A percentile compares a stretch with the other conserved stretches of the same genome.
Conservation (phyloP, 2,888 invertebrate species). For the Serrognathus titanus region DNA sequence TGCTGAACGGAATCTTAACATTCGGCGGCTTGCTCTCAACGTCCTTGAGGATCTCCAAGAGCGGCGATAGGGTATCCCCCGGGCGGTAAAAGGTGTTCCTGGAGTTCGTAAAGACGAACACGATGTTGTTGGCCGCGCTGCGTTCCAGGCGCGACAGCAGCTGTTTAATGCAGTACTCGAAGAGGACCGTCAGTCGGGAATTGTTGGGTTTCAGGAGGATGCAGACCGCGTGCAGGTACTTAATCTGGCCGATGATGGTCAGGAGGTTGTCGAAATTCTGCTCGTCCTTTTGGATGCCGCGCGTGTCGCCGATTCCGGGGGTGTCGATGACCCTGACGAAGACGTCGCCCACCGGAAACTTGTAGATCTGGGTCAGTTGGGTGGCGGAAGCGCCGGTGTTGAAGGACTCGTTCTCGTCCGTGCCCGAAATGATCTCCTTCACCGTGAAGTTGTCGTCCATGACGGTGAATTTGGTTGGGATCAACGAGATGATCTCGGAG, state of each 20-base stretch:
- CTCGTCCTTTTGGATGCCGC: slow-evolving; percentile 31
- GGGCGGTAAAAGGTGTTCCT: slow-evolving; percentile 19
- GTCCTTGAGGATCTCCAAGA: slow-evolving; percentile 9
- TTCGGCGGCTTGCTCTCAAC: slow-evolving; percentile 11
- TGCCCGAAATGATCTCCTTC: slow-evolving; percentile 13
- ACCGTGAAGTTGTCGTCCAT: slow-evolving; percentile 20
- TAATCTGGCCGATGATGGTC: slow-evolving; percentile 10
- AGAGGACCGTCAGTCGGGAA: slow-evolving; percentile 18
- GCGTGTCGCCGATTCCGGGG: slow-evolving; percentile 29
- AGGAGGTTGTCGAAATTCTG: slow-evolving; percentile 36
- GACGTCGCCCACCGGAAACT: not conserved
- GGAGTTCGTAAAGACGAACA: slow-evolving; percentile 23
- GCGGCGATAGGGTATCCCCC: slow-evolving; percentile 19
- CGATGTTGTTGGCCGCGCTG: slow-evolving; percentile 18
- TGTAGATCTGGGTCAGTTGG: slow-evolving; percentile 5
- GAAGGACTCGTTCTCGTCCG: slow-evolving; percentile 18
- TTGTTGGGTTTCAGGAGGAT: slow-evolving; percentile 22
- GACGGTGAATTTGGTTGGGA: slow-evolving; percentile 21
- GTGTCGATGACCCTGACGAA: slow-evolving; percentile 18
- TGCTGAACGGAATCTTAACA: slow-evolving; percentile 14
- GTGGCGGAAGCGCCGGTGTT: slow-evolving; percentile 21
- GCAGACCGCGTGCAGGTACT: slow-evolving; percentile 20
- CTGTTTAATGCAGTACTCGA: slow-evolving; percentile 23
- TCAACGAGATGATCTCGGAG: slow-evolving; percentile 14
- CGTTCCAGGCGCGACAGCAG: slow-evolving; percentile 19